Base-by-base conservation (phyloP, 2,113 vertebrate species). In the Riparia riparia region DNA sequence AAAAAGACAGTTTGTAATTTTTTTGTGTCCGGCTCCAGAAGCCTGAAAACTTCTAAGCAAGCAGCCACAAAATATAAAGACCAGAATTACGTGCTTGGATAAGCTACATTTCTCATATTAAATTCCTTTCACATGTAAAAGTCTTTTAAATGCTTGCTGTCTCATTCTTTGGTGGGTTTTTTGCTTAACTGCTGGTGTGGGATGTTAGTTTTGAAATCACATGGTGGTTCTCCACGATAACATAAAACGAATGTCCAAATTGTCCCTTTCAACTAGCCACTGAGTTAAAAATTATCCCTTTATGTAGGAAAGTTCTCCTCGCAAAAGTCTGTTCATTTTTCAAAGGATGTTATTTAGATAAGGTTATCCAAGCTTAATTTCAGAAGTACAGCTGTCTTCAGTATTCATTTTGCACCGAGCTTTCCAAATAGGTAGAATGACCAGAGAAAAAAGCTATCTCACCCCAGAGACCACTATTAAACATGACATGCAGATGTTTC, bases 281-380 rank as follows among this genome's bases (percentile, higher is more conserved):
- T 28, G 64, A 90, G 60, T 82, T 95, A 70, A 91, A 97, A 96
- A 80, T 81, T 60, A 74, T 80, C 60, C 64, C 64, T 83, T 95
- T 94, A 87, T 76, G 69, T 84, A 42, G 57, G 51, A 82, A 91
- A 94, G 86, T 68, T 95, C 53, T 72, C 74, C 49, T 94, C 64
- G 94, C 41, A 78, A 51, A 95, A 94, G 76, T 93, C 82, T 45
- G 64, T 81, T 94, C 72, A 86, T 51, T 86, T 91, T 88, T 79
- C 28, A 94, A 84, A 92, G 83, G 5, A 94, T 95, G 88, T 84
- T 78, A 82, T 82, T 95, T 86, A 92, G 93, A 91, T 92, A 95
- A 96, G 42, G 61, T 63, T 81, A 66, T 90, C 42, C 72, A 81
- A 92, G 72, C 79, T 71, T 34, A 26, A 71, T 93, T 95, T 96